phyloP scores from a whole-genome alignment of 2,113 vertebrate species.

The Accipiter cooperii region DNA sequence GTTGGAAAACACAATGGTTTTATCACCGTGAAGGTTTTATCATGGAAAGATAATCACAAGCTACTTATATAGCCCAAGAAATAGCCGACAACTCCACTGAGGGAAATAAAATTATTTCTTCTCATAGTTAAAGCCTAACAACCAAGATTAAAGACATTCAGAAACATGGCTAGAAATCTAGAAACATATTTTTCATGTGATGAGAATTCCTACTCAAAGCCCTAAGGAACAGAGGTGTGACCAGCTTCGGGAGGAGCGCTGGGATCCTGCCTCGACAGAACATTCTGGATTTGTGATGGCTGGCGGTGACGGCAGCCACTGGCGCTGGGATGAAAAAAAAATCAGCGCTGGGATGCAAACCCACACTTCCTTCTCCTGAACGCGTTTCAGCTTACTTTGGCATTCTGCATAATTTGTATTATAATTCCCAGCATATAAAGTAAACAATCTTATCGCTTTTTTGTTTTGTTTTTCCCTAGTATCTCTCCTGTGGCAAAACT shows the following conservation, averaged over 20 bases:
- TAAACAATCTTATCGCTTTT: not conserved
- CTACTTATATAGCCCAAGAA: not conserved
- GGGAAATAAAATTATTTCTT: not conserved
- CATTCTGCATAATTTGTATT: not conserved
- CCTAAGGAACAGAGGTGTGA: fast-evolving
- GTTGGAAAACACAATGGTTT: not conserved
- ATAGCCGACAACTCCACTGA: not conserved
- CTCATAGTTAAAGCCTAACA: not conserved
- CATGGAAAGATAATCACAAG: not conserved
- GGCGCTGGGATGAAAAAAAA: fast-evolving
- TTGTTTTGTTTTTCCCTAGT: not conserved
- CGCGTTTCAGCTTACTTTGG: not conserved
- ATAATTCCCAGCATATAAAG: not conserved
- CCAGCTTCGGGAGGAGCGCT: fast-evolving
- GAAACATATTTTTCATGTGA: fast-evolving
- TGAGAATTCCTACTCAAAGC: not conserved
- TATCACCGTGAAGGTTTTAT: not conserved
- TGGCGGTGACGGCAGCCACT: fast-evolving
- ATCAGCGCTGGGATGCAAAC: not conserved
- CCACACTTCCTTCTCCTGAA: fast-evolving
- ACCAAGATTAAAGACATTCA: not conserved
- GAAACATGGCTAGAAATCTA: not conserved
- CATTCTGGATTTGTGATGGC: fast-evolving
- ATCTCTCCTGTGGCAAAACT: not conserved
- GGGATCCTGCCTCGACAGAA: not conserved